A percentile compares a stretch with the other conserved stretches of the same genome.
These are phyloP conservation scores for Pogona vitticeps DNA, from an alignment of 2,113 vertebrate species.

Conservation along the genomic window DNA sequence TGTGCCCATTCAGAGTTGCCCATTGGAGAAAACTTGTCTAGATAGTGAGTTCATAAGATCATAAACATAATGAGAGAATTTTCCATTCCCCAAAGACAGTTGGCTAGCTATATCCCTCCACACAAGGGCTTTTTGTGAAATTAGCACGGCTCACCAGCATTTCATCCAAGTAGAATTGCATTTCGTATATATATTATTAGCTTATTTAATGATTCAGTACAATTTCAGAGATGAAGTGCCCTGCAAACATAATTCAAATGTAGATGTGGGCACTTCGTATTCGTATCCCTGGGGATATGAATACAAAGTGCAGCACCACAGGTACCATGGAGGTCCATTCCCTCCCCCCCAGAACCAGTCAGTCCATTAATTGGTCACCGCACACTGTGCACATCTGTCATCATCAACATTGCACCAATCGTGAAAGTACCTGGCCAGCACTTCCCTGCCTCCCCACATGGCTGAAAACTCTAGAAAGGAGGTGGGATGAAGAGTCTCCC, in stretches of 20 bases:
- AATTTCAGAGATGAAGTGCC: constrained; percentile 43
- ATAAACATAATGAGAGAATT: neutral
- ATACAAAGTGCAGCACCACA: no score
- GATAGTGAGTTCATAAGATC: neutral
- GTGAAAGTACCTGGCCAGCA: no score
- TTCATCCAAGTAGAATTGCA: constrained; percentile 9
- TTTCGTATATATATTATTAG: neutral
- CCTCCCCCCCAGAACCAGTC: no score
- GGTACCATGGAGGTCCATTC: no score
- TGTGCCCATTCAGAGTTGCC: neutral
- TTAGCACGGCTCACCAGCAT: constrained; percentile 51
- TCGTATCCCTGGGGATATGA: no score
- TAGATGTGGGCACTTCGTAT: no score
- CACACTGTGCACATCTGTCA: no score
- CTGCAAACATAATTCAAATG: constrained; percentile 37
- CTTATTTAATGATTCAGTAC: constrained; percentile 36
- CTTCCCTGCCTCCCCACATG: no score
- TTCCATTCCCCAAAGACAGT: constrained; percentile 36
- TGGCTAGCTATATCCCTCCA: neutral
- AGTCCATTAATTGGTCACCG: no score
- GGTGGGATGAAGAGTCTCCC: no score
- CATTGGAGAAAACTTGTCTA: neutral
- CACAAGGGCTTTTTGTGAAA: constrained; percentile 40
- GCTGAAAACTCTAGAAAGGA: no score
- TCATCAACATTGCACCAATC: no score